Evolutionary conservation across 2,888 invertebrate species (phyloP), one percentile per base, ranked within the genome.

Genomic region (Pristionchus entomophagus): DNA sequence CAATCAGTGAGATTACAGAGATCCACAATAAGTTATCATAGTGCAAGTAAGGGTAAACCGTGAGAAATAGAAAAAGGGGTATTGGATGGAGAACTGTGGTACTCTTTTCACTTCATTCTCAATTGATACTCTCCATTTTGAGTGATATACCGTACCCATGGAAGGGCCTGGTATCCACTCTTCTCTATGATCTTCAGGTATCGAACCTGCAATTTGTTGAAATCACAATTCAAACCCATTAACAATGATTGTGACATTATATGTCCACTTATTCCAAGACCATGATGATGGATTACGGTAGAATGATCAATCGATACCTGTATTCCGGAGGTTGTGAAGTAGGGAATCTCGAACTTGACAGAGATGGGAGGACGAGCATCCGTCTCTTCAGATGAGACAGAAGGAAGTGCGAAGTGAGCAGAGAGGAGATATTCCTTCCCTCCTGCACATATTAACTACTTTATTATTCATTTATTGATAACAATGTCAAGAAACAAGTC

Each of bases 91-190:
- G n/a, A 26, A 35, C 3, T 56, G 56, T 45, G 10, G 53, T 81
- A 81, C 22, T 45, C 83, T 45, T 59, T 41, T 85, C 86, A 90
- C 78, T 87, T 89, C 91, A 92, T 99, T 94, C 99, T 96, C 89
- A 99, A 95, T 94, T 99, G 98, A 94, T 99, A 99, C 94, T 99
- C 99, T 85, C 99, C 99, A 94, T 99, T 99, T 94, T 99, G 98
- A 73, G 99, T 99, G 89, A 99, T 98, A 94, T 99, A 99, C 26
- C 99, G 95, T 14, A 99, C 99, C 99, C 99, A 99, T 0, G 99
- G 99, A 89, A 99, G 94, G 0, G 99, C 99, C 94, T 99, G 99
- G 94, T 99, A 99, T 0, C 99, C 99, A 94, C 97, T 98, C 95
- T 99, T 99, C 93, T 99, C 99, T 92, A 99, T 99, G 92, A 99